Conservation (phyloP, 2,888 invertebrate species). For the Lasioglossum figueresi region DNA sequence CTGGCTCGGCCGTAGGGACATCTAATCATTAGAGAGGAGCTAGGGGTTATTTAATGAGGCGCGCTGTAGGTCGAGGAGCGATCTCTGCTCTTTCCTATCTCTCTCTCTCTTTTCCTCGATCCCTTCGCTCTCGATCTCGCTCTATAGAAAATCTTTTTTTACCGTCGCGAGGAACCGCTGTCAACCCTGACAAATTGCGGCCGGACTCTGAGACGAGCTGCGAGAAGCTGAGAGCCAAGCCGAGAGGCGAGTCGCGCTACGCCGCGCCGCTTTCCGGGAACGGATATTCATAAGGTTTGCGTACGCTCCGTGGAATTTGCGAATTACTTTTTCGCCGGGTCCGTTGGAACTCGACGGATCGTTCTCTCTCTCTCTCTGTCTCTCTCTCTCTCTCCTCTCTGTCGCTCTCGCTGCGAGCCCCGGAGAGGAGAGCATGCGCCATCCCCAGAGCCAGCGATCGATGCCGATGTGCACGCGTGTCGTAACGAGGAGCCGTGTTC, state of each 20-base stretch:
- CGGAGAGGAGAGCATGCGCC: slow-evolving; percentile 43
- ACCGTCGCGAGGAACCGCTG: slow-evolving; percentile 63
- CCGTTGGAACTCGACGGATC: slow-evolving; percentile 2
- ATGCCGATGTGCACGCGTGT: slow-evolving; percentile 58
- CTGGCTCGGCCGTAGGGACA: slow-evolving; percentile 40
- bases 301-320: slow-evolving; percentile 35
- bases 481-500: slow-evolving; percentile 57
- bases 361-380: neutral
- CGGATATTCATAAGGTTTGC: slow-evolving; percentile 57
- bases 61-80: slow-evolving; percentile 58
- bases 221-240: neutral
- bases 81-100: neutral
- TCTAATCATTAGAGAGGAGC: slow-evolving; percentile 63
- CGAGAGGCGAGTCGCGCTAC: neutral
- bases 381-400: neutral
- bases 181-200: slow-evolving; percentile 68
- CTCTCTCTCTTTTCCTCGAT: neutral
- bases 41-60: slow-evolving; percentile 66
- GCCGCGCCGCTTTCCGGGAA: slow-evolving; percentile 54
- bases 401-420: neutral
- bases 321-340: slow-evolving; percentile 30
- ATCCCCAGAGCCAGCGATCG: slow-evolving; percentile 36
- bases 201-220: neutral
- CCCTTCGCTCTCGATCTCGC: slow-evolving; percentile 31
- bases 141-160: slow-evolving; percentile 46